Percentiles rank a stretch among this genome's conserved stretches.
Conservation (phyloP, 2,888 invertebrate species). For the Aspidiotus destructor region DNA sequence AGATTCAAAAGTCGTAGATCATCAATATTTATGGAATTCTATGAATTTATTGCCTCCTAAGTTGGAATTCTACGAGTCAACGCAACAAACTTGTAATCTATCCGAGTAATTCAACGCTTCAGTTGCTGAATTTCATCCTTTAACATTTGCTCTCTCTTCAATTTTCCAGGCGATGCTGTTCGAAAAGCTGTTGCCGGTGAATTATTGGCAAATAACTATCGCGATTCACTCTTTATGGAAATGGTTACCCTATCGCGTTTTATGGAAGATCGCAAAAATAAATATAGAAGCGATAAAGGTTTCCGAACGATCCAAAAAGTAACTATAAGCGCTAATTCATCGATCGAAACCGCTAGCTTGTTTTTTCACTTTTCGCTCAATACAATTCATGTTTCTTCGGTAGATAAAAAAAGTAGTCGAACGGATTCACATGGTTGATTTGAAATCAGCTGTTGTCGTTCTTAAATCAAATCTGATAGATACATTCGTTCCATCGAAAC, state of each 20-base stretch:
- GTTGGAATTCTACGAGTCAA: not conserved
- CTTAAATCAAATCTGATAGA: conserved; percentile 14
- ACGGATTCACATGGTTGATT: conserved; percentile 15
- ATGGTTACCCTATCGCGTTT: conserved; percentile 13
- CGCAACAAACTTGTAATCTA: not conserved
- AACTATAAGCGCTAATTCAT: not conserved
- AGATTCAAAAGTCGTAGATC: too few relatives aligned
- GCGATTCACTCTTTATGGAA: conserved; percentile 12
- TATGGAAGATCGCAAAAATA: conserved; percentile 11
- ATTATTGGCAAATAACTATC: not conserved
- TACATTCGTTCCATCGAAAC: conserved; percentile 16
- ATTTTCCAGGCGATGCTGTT: not conserved
- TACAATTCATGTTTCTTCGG: not conserved
- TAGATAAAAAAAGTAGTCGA: conserved; percentile 20
- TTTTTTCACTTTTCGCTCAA: not conserved
- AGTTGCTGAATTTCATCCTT: not conserved
- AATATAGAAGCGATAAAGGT: conserved; percentile 29
- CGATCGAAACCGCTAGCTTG: too few relatives aligned
- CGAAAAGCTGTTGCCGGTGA: conserved; percentile 5
- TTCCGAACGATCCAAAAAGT: conserved; percentile 24
- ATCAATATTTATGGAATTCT: conserved; percentile 1
- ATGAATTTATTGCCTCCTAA: conserved; percentile 5
- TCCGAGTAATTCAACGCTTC: not conserved
- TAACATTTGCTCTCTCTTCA: not conserved
- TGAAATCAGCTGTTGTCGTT: not conserved